Conservation (phyloP, 2,888 invertebrate genomes). For the Drosophila basisetae region DNA sequence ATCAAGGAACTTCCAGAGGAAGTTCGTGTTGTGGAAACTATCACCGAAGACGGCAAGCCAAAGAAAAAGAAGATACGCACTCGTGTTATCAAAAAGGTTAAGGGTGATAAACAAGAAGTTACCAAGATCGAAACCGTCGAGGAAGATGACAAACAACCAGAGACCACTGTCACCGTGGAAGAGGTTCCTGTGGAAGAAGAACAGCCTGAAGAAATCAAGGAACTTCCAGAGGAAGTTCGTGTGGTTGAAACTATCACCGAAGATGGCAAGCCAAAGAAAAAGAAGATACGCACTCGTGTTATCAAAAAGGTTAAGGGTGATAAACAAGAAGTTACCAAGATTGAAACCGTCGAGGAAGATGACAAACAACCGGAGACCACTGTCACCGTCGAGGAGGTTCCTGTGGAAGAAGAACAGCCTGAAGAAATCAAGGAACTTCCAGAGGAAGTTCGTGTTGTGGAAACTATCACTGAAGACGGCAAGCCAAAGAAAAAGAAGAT, state of each 20-base stretch:
- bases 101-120: conserved; percentile 37
- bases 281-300: conserved; percentile 38
- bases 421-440: conserved; percentile 25
- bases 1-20: conserved; percentile 27
- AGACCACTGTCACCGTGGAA: conserved; percentile 27
- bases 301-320: conserved; percentile 40
- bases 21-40: conserved; percentile 17
- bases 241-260: conserved; percentile 26
- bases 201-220: conserved; percentile 16
- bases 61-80: conserved; percentile 38
- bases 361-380: conserved; percentile 31
- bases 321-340: conserved; percentile 41
- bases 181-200: conserved; percentile 20
- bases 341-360: conserved; percentile 33
- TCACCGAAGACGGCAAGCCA: conserved; percentile 24
- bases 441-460: conserved; percentile 24
- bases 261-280: conserved; percentile 33
- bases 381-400: conserved; percentile 24
- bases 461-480: conserved; percentile 17
- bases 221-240: conserved; percentile 34
- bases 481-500: conserved; percentile 35
- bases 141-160: conserved; percentile 29
- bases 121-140: conserved; percentile 38
- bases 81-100: conserved; percentile 34
- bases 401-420: conserved; percentile 14